Evolutionary conservation across 1,140 invertebrate species (phyloP).

Genomic region (Hycleus cichorii): DNA sequence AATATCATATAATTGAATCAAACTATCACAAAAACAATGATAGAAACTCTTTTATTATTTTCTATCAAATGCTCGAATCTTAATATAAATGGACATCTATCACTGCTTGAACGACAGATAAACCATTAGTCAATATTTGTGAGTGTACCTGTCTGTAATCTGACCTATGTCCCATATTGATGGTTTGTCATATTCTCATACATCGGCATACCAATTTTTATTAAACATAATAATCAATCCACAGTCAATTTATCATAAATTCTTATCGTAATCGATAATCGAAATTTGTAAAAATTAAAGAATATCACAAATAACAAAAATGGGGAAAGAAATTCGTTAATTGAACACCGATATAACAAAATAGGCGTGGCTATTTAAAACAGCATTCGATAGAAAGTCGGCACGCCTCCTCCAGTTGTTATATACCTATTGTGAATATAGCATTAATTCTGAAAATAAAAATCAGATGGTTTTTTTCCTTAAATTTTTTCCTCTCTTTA

Average conservation of each 20-base stretch:
- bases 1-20: slow-evolving; percentile 7
- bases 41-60: slow-evolving; percentile 3
- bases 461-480: no score
- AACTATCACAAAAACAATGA: slow-evolving; percentile 13
- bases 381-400: no score
- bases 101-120: slow-evolving; percentile 17
- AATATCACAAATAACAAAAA: no score
- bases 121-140: slow-evolving; percentile 23
- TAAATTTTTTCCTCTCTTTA: no score
- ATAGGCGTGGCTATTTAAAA: no score
- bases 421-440: no score
- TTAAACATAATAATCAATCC: slow-evolving; percentile 11
- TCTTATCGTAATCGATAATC: background rate
- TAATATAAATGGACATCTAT: slow-evolving; percentile 16
- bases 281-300: no score
- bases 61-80: slow-evolving; percentile 16
- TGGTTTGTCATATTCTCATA: slow-evolving; percentile 2
- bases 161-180: slow-evolving; percentile 15
- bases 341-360: no score
- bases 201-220: slow-evolving; percentile 1
- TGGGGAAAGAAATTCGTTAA: no score
- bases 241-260: slow-evolving; percentile 6
- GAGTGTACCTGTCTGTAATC: slow-evolving; percentile 16
- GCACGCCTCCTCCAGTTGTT: no score
- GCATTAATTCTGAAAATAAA: no score